Conservation (phyloP, 1,140 invertebrate species). For the Anastatus disparis region DNA sequence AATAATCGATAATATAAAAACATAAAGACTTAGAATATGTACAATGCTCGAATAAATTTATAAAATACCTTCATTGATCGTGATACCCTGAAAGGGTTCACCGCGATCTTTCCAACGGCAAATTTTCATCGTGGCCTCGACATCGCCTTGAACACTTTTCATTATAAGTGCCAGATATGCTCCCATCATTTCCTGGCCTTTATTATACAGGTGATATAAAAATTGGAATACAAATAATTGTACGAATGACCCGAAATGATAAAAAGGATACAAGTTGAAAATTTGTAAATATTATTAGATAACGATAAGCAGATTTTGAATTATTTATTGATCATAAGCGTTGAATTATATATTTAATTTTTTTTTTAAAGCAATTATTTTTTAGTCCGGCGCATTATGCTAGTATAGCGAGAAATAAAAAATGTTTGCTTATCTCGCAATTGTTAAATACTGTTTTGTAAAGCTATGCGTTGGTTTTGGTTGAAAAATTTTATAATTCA, state of each 20-base stretch:
- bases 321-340: conserved; percentile 26
- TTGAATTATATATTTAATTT: conserved; percentile 8
- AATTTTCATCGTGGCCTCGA: conserved; percentile 40
- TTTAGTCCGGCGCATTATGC: neutral
- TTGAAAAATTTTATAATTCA: conserved; percentile 4
- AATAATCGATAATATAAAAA: no score
- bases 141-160: conserved; percentile 32
- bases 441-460: no score
- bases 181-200: conserved; percentile 50
- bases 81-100: no score
- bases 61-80: no score
- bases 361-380: no score
- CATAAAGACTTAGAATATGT: neutral
- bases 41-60: neutral
- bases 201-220: neutral
- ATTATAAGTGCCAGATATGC: conserved; percentile 44
- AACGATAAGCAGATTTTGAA: neutral
- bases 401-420: neutral
- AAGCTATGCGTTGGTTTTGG: no score
- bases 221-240: neutral
- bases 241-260: neutral
- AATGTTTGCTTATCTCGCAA: neutral
- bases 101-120: conserved; percentile 50
- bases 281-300: conserved; percentile 10
- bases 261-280: neutral